These are phyloP conservation scores for Bufotes viridis DNA, from an alignment of 2,797 vertebrate species.

Conservation along the genomic window DNA sequence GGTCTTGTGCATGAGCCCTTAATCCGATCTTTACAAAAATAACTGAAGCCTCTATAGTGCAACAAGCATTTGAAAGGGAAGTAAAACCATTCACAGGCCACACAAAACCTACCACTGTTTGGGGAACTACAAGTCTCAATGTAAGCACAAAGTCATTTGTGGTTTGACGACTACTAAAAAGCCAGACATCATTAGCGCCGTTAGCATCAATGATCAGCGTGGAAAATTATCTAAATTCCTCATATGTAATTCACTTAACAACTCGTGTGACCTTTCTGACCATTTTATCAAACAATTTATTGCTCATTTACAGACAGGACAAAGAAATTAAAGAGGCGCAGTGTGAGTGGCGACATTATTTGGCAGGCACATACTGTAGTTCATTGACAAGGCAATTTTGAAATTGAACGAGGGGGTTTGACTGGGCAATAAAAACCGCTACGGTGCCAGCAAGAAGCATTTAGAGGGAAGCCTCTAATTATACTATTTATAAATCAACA, in stretches of 20 bases:
- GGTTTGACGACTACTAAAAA: not conserved
- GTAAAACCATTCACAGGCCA: not conserved
- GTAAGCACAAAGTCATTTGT: slow-evolving; percentile 15
- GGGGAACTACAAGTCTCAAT: slow-evolving; percentile 19
- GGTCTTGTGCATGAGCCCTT: too few relatives aligned
- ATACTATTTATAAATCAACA: slow-evolving; percentile 97
- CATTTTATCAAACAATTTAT: slow-evolving; percentile 82
- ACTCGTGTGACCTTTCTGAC: slow-evolving; percentile 78
- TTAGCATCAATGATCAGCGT: slow-evolving; percentile 61
- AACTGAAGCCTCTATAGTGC: not conserved
- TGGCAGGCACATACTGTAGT: slow-evolving; percentile 82
- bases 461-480: slow-evolving; percentile 88
- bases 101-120: too few relatives aligned
- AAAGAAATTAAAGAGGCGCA: slow-evolving; percentile 80
- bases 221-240: slow-evolving; percentile 71
- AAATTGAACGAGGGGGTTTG: slow-evolving; percentile 96
- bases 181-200: slow-evolving; percentile 40
- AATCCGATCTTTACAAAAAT: not conserved
- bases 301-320: slow-evolving; percentile 76
- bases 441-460: slow-evolving; percentile 81
- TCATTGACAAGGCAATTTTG: slow-evolving; percentile 98
- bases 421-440: slow-evolving; percentile 92
- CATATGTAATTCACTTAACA: slow-evolving; percentile 77
- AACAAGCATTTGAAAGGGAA: not conserved
- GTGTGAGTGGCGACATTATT: slow-evolving; percentile 84